Evolutionary conservation across 2,888 invertebrate species (phyloP), one percentile per base, ranked within the genome.

Genomic region (Drosophila multiciliata): DNA sequence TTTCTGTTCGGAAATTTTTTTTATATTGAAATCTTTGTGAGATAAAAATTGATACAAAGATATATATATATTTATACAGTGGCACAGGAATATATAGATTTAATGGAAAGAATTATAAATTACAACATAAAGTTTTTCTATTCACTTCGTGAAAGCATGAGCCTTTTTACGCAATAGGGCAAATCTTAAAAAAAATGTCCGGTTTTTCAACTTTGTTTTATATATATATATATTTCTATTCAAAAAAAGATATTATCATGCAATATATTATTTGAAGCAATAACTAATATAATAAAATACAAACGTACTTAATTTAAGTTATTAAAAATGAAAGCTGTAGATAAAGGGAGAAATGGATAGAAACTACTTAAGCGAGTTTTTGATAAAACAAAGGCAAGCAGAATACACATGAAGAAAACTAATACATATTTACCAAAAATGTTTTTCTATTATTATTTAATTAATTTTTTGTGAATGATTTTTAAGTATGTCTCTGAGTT

Each of bases 261-360:
- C 66, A 66, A 20, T 49, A 54, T 66, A 38, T 26, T n/a, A 15
- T 45, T 38, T 8, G 23, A 65, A 53, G 45, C 45, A 45, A 50
- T 8, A 66, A 33, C 23, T 54, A 53, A 36, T 9, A 38, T n/a
- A 33, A 11, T 38, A n/a, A 17, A 48, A 23, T 32, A 54, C 17
- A 66, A 26, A 1, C 66, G 48, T 48, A 38, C 54, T 54, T 9
- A 38, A 45, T 23, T 32, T 23, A 26, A 36, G 17, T 23, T 9
- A 15, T n/a, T 26, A 35, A 15, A 3, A 2, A 26, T 45, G 26
- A 20, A 50, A 35, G 20, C n/a, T 35, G 8, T 59, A 7, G 9
- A 50, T 15, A 15, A 20, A 3, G 23, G 35, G 3, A 26, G 35
- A 29, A 15, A 54, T 8, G 26, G 36, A 9, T 11, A 20, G 0